Evolutionary conservation across 2,888 invertebrate genomes (phyloP), one percentile per base, ranked within the genome.

Genomic region (Gandaritis pyraliata): DNA sequence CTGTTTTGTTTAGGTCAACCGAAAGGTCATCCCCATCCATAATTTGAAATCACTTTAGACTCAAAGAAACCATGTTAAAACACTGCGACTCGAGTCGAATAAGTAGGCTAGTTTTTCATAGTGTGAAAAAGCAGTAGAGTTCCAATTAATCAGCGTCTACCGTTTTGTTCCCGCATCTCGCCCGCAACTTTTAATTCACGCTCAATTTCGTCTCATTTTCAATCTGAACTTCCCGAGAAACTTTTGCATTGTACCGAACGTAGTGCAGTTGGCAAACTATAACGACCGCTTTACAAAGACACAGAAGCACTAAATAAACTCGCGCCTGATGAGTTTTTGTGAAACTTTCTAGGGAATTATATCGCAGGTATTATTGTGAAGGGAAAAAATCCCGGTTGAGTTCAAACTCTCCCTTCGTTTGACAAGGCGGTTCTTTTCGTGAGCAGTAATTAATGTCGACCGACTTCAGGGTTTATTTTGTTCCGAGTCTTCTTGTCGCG

Each of bases 381-480:
- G 69, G 70, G 72, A 68, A 72, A 76, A 38, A 76, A 75, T 54
- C 33, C 36, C 53, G 62, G 67, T 61, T 64, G 59, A 64, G 62
- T 69, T 66, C 58, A 54, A 52, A 55, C 49, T 62, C 62, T 59
- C 50, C 62, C 66, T 61, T 65, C 58, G 54, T 62, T 79, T 83
- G 82, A 81, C 81, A 78, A 78, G 76, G 43, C 10, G 80, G 77
- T 79, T 78, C 80, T 80, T 82, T 82, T 82, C 81, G 81, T 80
- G 77, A 75, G 68, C 65, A 74, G 82, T 87, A 87, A 88, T 88
- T 87, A 86, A 88, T 86, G 87, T 85, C 79, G 80, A 78, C 71
- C 77, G 78, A 81, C 79, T 60, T 73, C 71, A 71, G 71, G 70
- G 71, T 72, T 75, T 70, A 78, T 76, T 79, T 74, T 72, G 71